Base-by-base conservation (phyloP, 2,888 invertebrate species). In the Stenurella melanura region DNA sequence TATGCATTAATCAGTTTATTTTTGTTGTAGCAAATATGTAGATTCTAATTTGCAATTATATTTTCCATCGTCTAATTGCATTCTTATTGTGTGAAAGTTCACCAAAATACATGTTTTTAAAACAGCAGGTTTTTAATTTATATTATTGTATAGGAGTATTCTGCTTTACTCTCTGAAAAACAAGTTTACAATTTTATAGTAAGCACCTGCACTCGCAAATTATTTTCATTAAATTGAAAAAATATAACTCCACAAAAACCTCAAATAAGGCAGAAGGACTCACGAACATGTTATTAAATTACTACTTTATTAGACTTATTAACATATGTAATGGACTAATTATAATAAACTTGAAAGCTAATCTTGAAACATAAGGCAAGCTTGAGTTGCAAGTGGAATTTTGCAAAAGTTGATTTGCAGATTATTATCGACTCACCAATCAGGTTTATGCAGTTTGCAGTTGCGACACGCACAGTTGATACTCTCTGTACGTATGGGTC, bases 271-370 rank as follows among this genome's bases (percentile, higher is more conserved):
- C 74, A 79, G 77, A 77, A 63, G 75, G 72, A 66, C 72, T 76
- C 74, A 75, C 73, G 74, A 76, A 75, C 75, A 67, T 73, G 81
- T 79, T 83, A 83, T 82, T 82, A 83, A 83, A 83, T 82, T 82
- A 83, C 80, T 81, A 84, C 80, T 85, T 85, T 85, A 85, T 85
- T 82, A 82, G 80, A 80, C 82, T 83, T 83, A 83, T 85, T 84
- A 82, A 81, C 81, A 80, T 83, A 81, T 82, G 79, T 78, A 77
- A 76, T 75, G 80, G 79, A 81, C 83, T 83, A 84, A 85, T 85
- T 84, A 84, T 83, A 85, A 85, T 85, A 86, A 85, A 86, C 83
- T 81, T 78, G 82, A 82, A 84, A 83, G 79, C 71, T 78, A 79
- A 78, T 81, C 75, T 76, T 66, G 72, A 78, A 80, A 73, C 76